Conservation (phyloP, 2,113 vertebrate genomes). For the Ceyx cyanopectus region DNA sequence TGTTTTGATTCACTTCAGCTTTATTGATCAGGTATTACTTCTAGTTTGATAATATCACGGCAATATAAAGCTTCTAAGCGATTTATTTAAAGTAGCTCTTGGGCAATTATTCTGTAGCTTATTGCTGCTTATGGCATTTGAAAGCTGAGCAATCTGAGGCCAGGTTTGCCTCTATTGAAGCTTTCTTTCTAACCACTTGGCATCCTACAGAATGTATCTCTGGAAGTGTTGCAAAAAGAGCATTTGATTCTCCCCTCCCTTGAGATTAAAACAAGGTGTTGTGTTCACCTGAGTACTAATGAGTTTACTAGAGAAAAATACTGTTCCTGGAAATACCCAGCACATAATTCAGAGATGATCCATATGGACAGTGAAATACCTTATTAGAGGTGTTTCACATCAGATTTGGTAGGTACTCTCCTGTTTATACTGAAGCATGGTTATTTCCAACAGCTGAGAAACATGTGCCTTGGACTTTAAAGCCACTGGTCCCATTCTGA, state of each 20-base stretch:
- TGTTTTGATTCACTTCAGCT: neutral
- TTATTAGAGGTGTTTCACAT: neutral
- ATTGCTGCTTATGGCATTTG: neutral
- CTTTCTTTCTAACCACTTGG: neutral
- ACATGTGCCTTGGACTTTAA: neutral
- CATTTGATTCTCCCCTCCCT: neutral
- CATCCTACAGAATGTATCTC: neutral
- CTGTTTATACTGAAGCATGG: neutral
- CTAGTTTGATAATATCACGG: neutral
- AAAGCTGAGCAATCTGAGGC: neutral
- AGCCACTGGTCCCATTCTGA: too few species aligned
- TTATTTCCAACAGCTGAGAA: neutral
- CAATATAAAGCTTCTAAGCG: neutral
- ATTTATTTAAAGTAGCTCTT: neutral
- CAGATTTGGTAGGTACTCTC: neutral
- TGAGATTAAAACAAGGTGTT: neutral
- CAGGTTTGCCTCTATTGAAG: neutral
- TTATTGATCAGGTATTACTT: neutral
- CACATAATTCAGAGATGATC: accelerated
- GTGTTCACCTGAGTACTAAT: neutral
- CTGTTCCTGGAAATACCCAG: neutral
- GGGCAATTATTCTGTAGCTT: neutral
- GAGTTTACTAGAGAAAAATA: neutral
- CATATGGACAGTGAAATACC: neutral
- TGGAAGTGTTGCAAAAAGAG: neutral